Conservation (phyloP, 2,888 invertebrate genomes). For the Macrophya alboannulata region DNA sequence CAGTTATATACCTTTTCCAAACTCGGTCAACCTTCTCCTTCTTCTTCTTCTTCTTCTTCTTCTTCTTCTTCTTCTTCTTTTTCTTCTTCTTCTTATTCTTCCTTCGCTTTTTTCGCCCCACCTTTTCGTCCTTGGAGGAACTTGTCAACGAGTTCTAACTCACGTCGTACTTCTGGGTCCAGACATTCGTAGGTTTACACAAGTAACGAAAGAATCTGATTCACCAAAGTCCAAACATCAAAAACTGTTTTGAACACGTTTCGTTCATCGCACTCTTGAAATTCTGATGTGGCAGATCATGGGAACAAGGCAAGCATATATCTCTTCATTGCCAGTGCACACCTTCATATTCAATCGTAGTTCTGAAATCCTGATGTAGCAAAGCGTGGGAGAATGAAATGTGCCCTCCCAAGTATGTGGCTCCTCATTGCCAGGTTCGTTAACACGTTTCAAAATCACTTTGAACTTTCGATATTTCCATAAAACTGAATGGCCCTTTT, state of each 20-base stretch:
- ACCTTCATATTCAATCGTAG: not conserved
- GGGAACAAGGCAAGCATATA: not conserved
- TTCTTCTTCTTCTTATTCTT: not conserved
- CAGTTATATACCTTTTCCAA: not conserved
- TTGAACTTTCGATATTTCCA: not conserved
- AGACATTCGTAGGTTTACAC: not conserved
- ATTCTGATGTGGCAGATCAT: not conserved
- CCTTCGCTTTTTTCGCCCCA: not conserved
- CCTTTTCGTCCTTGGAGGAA: not conserved
- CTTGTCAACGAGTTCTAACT: not conserved
- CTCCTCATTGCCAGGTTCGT: not conserved
- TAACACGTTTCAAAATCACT: not conserved
- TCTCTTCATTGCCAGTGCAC: not conserved
- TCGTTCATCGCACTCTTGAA: not conserved
- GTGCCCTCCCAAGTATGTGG: no score
- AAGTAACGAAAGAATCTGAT: not conserved
- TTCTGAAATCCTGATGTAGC: not conserved
- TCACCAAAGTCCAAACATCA: not conserved
- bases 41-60: not conserved
- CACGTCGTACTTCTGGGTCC: not conserved
- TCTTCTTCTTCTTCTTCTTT: not conserved
- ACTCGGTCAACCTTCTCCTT: not conserved
- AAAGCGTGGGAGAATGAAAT: no score
- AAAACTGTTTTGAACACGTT: not conserved
- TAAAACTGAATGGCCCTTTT: not conserved